Conservation (phyloP, 2,888 invertebrate genomes). For the Drosophila robusta region DNA sequence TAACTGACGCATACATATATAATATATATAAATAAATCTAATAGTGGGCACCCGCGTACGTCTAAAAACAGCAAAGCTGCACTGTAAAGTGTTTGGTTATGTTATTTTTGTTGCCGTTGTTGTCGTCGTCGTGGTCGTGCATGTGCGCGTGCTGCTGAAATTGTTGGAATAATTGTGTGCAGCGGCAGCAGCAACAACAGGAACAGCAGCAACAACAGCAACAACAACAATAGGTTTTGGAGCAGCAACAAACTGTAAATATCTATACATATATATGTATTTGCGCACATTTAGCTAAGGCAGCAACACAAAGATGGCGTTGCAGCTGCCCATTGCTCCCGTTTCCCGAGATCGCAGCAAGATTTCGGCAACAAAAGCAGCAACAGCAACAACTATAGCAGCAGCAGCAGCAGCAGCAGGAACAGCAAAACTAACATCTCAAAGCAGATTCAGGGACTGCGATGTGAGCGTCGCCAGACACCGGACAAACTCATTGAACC, state of each 20-base stretch:
- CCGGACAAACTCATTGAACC: too few relatives aligned
- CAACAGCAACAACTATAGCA: conserved; percentile 25
- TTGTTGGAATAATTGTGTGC: conserved; percentile 3
- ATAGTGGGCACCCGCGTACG: neutral
- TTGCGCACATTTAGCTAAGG: neutral
- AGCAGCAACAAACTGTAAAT: conserved; percentile 22
- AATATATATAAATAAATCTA: too few relatives aligned
- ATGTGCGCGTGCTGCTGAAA: conserved; percentile 25
- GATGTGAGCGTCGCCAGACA: too few relatives aligned
- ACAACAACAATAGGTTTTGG: neutral
- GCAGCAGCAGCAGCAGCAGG: conserved; percentile 11
- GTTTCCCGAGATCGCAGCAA: conserved; percentile 35
- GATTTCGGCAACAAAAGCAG: conserved; percentile 18
- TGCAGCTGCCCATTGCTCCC: conserved; percentile 27
- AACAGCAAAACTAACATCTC: neutral
- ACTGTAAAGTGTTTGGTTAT: conserved; percentile 56
- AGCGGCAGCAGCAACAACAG: neutral
- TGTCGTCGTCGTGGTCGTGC: conserved; percentile 1
- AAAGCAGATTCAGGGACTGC: too few relatives aligned
- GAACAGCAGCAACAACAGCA: neutral
- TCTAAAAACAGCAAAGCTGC: neutral
- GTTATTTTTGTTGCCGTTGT: conserved; percentile 16
- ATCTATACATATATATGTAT: conserved; percentile 2
- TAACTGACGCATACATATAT: too few relatives aligned
- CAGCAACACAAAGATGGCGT: conserved; percentile 47